Evolutionary conservation across 2,888 invertebrate species (phyloP), one percentile per base, ranked within the genome.

Genomic region (Drosophila neoperkinsi): DNA sequence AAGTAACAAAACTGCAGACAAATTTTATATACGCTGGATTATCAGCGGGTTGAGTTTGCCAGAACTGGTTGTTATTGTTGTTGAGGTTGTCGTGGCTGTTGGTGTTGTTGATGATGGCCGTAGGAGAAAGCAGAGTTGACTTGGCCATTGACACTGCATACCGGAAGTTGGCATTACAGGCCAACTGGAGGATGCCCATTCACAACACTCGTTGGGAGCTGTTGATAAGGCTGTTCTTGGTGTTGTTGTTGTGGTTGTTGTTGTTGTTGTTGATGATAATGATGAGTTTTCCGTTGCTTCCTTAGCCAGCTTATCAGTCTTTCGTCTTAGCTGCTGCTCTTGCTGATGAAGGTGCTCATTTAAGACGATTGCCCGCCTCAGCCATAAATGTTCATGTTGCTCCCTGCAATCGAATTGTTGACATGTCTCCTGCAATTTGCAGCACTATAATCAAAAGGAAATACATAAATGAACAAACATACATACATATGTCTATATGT

Each of bases 401-500:
- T 76, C 92, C 93, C 81, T 93, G 83, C 93, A 93, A 89, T 93
- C 91, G 84, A 93, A 91, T 91, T 93, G 93, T 89, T 93, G 93
- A 77, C 93, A 92, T 77, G 92, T 92, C 84, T 91, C 89, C 87
- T 92, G 91, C 84, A 93, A 91, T 90, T 93, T 92, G 81, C 92
- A 92, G 91, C 92, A 93, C 93, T 93, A 81, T 75, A 82, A 82
- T 82, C 71, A 81, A 80, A 65, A 69, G 69, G 67, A 76, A 77
- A 90, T 75, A 72, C 76, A 79, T 73, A 73, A 74, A 74, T 72
- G 74, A 69, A 71, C 67, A 72, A 11, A 64, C 30, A 36, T 68
- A 70, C 65, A 77, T 72, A 70, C 62, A 70, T 72, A 72, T 50
- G 67, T 63, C 72, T n/a, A 64, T 34, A 41, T 31, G 51, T 11